Evolutionary conservation across 2,888 invertebrate genomes (phyloP), one percentile per base, ranked within the genome.

Genomic region (Sinopyrophorus schimmeli): DNA sequence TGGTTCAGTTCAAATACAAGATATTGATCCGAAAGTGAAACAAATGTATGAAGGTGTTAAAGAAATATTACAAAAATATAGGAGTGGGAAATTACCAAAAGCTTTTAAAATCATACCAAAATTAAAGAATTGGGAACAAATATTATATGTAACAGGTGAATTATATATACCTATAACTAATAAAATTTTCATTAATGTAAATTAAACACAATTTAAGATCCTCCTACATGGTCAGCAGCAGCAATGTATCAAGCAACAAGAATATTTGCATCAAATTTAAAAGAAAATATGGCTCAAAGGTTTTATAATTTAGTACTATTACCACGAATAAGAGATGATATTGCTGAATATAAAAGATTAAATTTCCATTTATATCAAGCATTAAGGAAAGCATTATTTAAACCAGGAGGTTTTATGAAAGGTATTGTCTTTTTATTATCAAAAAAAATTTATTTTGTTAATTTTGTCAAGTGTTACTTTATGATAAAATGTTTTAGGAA

Each of bases 321-420:
- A 26, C 99, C 99, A 0, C 80, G 92, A 48, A 80, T 99, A 12
- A 80, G 98, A 42, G 99, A 99, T 73, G 99, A 99, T 71, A 84
- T 99, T 39, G 85, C 86, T 4, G 96, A 97, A 74, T 98, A 89
- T 70, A 97, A 97, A 73, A 82, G 90, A 66, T 77, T 99, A 1
- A 99, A 99, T 74, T 93, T 93, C 70, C 98, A 99, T 74, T 77
- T 99, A 16, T 99, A 96, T 72, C 92, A 94, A 75, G 94, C 98
- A 0, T 70, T 99, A 32, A 80, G 87, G 54, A 96, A 97, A 74
- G 82, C 98, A 1, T 77, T 99, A 1, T 99, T 92, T 73, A 99
- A 99, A 71, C 97, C 98, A 26, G 94, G 90, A 12, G 98, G 92
- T 26, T 99, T 99, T 65, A 97, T 98, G 90, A 99, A 98, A 77